These are phyloP conservation scores for Parelbella ahira DNA, from an alignment of 2,888 invertebrate genomes.

Conservation along the genomic window DNA sequence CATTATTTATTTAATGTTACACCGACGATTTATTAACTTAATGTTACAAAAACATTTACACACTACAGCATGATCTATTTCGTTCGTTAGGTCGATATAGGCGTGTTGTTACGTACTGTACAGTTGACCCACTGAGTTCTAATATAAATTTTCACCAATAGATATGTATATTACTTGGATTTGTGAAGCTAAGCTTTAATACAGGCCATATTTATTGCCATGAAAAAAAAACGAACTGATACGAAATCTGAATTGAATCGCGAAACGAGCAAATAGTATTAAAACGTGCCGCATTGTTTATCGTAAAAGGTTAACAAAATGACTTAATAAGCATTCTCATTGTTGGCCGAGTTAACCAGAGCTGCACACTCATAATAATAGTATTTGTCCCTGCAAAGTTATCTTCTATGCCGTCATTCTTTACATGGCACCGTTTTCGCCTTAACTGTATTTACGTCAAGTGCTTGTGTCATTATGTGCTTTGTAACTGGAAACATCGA, in stretches of 20 bases:
- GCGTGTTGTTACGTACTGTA: too few relatives aligned
- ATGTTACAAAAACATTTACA: too few relatives aligned
- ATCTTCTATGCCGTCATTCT: conserved; percentile 6
- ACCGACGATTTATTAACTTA: too few relatives aligned
- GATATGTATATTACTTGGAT: too few relatives aligned
- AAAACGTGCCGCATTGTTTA: conserved; percentile 7
- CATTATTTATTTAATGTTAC: too few relatives aligned
- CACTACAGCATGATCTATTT: too few relatives aligned
- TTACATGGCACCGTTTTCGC: conserved; percentile 16
- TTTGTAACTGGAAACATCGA: not conserved
- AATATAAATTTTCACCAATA: too few relatives aligned
- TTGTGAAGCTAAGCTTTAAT: too few relatives aligned
- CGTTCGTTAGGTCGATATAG: too few relatives aligned
- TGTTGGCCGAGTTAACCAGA: conserved; percentile 2
- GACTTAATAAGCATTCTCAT: conserved; percentile 13
- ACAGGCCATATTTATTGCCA: too few relatives aligned
- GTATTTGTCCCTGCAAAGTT: conserved; percentile 8
- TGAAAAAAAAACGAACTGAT: too few relatives aligned
- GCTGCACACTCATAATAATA: conserved; percentile 18
- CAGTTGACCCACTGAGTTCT: too few relatives aligned
- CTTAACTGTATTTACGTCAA: conserved; percentile 16
- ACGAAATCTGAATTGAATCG: conserved; percentile 9
- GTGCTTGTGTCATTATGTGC: conserved; percentile 4
- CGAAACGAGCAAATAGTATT: not conserved
- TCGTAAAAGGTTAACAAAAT: conserved; percentile 18